A percentile compares a stretch with the other conserved stretches of the same genome.
These are phyloP conservation scores for Scalopus aquaticus DNA, from an alignment of 2,113 vertebrate species.

Conservation along the genomic window DNA sequence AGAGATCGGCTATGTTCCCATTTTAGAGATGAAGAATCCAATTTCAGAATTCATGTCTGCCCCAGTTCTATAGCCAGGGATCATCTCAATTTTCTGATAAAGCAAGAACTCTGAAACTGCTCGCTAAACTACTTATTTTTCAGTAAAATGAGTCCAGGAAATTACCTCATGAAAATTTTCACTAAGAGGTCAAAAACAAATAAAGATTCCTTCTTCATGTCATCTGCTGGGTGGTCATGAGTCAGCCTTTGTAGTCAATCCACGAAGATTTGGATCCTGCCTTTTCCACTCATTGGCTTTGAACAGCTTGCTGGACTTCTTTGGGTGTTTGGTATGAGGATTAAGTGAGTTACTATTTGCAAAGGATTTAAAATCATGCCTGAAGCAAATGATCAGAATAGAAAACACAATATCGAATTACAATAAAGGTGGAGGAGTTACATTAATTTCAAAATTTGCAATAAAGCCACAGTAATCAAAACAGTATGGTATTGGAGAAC, in stretches of 20 bases:
- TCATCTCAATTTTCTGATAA: neutral
- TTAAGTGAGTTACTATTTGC: neutral
- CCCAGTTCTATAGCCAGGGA: neutral
- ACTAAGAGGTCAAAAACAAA: neutral
- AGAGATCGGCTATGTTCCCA: neutral
- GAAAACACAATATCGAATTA: neutral
- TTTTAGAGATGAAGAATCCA: neutral
- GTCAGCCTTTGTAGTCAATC: neutral
- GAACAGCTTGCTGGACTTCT: neutral
- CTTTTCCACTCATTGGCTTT: neutral
- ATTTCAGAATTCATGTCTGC: neutral
- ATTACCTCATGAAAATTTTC: neutral
- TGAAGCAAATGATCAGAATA: neutral
- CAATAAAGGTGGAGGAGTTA: neutral
- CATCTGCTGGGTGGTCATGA: neutral
- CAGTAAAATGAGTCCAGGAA: neutral
- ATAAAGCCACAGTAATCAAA: conserved; percentile 10
- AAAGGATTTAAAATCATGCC: neutral
- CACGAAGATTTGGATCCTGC: neutral
- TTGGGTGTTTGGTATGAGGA: neutral
- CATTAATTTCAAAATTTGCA: neutral
- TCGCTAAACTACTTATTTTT: neutral
- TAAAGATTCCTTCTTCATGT: neutral
- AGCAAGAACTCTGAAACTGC: neutral
- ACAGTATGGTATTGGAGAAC: neutral